Evolutionary conservation across 2,113 vertebrate genomes (phyloP).

Genomic region (Planiliza haematocheilus): DNA sequence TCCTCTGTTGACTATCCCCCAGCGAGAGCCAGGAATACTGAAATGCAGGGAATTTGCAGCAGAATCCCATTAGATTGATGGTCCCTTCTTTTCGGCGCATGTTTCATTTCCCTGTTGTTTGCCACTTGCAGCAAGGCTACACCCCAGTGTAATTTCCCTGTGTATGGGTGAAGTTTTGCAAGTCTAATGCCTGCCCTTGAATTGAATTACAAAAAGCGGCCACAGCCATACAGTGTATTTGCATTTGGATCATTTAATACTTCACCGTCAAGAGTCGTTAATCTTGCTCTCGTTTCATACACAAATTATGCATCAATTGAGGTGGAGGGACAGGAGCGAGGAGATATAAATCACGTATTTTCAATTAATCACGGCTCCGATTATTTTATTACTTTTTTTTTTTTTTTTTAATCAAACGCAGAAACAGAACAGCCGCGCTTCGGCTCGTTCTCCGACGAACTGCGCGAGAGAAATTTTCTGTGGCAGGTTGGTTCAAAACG

Average conservation of each 20-base stretch:
- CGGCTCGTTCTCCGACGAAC: conserved; percentile 22
- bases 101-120: conserved; percentile 79
- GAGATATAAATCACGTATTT: conserved; percentile 54
- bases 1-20: conserved; percentile 69
- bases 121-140: conserved; percentile 65
- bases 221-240: conserved; percentile 61
- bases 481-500: conserved; percentile 51
- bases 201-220: conserved; percentile 69
- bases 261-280: conserved; percentile 68
- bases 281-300: conserved; percentile 63
- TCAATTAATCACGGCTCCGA: conserved; percentile 39
- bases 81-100: conserved; percentile 63
- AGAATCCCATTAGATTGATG: conserved; percentile 75
- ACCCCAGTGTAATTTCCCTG: conserved; percentile 68
- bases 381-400: conserved; percentile 24
- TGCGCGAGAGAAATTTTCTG: conserved; percentile 1
- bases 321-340: conserved; percentile 26
- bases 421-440: conserved; percentile 33
- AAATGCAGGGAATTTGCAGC: conserved; percentile 64
- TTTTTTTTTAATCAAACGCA: conserved; percentile 43
- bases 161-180: conserved; percentile 74
- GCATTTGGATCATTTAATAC: conserved; percentile 72
- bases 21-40: conserved; percentile 57
- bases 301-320: conserved; percentile 64
- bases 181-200: conserved; percentile 82